A percentile compares a stretch with the other conserved stretches of the same genome.
Conservation (phyloP, 53 echinoderm and acorn worm species). For the Arbacia lixula region DNA sequence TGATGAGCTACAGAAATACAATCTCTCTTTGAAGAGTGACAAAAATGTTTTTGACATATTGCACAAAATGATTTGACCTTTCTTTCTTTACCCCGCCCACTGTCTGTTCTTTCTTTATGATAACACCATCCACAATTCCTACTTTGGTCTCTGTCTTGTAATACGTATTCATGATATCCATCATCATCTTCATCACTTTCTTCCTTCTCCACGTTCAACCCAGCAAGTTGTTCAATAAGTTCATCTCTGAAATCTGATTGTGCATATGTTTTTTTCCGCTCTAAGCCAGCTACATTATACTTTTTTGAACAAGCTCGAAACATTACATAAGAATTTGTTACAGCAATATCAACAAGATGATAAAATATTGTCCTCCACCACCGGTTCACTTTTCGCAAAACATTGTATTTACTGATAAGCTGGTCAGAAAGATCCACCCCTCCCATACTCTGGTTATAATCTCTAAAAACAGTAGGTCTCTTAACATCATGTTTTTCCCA, state of each 20-base stretch:
- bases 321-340: constrained; percentile 15
- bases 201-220: background rate
- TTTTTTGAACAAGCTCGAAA: constrained; percentile 19
- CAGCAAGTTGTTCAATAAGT: background rate
- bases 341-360: constrained; percentile 43
- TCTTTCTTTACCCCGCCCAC: background rate
- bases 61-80: background rate
- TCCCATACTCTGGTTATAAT: constrained; percentile 30
- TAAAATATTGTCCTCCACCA: constrained; percentile 42
- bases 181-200: background rate
- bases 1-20: constrained; percentile 7
- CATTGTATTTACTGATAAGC: constrained; percentile 17
- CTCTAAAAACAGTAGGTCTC: background rate
- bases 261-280: background rate
- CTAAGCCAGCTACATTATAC: constrained; percentile 2
- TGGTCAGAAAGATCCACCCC: constrained; percentile 4
- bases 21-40: background rate
- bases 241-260: constrained; percentile 10
- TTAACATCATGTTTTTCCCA: background rate
- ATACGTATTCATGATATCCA: constrained; percentile 1
- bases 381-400: constrained; percentile 23
- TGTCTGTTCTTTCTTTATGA: constrained; percentile 4
- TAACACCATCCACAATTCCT: constrained; percentile 20
- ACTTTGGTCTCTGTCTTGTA: constrained; percentile 2
- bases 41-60: constrained; percentile 7